phyloP scores from a whole-genome alignment of 2,888 invertebrate genomes.

The Scaptodrosophila latifasciaeformis region DNA sequence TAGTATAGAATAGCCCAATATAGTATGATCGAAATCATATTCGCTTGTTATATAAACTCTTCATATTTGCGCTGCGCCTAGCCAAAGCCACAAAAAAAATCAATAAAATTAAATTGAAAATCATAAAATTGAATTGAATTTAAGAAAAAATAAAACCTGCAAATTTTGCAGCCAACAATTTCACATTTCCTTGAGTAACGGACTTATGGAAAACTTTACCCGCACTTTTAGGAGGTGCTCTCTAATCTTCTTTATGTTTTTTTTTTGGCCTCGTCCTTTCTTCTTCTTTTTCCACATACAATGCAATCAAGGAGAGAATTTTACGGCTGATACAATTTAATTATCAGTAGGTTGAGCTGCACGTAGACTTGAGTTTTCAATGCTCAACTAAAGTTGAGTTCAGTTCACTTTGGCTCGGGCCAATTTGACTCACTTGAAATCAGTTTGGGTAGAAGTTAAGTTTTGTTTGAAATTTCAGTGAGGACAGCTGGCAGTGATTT shows the following conservation, averaged over 20 bases:
- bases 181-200: no score
- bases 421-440: conserved; percentile 14
- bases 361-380: conserved; percentile 33
- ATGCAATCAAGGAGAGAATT: conserved; percentile 17
- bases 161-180: no score
- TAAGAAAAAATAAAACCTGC: no score
- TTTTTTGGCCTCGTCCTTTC: no score
- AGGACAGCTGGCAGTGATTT: no score
- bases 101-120: conserved; percentile 62
- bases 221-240: no score
- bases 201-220: no score
- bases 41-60: not conserved
- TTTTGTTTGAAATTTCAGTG: conserved; percentile 30
- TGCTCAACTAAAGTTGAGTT: conserved; percentile 35
- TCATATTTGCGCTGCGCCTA: not conserved
- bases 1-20: conserved; percentile 2
- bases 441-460: no score
- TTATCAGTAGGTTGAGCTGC: conserved; percentile 34
- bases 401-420: conserved; percentile 17
- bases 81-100: conserved; percentile 40
- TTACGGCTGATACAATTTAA: conserved; percentile 60
- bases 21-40: no score
- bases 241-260: no score
- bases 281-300: no score
- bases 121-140: conserved; percentile 28